phyloP scores from a whole-genome alignment of 2,797 vertebrate species.

The Paguma larvata region DNA sequence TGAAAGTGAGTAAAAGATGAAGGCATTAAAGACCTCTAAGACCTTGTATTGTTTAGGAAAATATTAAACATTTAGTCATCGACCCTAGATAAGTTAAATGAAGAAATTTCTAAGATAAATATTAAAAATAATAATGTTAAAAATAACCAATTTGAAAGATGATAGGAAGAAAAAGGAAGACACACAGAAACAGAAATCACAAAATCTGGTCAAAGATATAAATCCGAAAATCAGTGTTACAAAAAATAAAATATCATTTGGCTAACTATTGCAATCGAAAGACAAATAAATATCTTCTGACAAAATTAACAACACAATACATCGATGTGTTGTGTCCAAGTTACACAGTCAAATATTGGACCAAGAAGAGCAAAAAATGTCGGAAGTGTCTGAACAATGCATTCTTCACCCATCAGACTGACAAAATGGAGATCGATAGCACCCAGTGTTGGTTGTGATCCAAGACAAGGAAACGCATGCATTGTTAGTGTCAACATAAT shows the following conservation, averaged over 20 bases:
- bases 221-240: not conserved
- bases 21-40: not conserved
- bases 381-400: not conserved
- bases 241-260: not conserved
- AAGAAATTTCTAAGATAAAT: not conserved
- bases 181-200: not conserved
- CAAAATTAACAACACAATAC: not conserved
- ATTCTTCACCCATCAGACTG: not conserved
- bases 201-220: not conserved
- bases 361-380: not conserved
- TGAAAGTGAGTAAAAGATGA: not conserved
- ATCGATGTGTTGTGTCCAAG: not conserved
- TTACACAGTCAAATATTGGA: not conserved
- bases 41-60: not conserved
- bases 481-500: not conserved
- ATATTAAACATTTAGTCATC: not conserved
- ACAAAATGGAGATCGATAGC: not conserved
- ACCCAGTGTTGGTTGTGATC: not conserved
- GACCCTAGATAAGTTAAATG: not conserved
- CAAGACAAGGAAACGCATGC: not conserved
- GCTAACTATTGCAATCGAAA: not conserved
- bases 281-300: not conserved
- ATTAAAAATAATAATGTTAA: not conserved
- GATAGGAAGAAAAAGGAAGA: not conserved
- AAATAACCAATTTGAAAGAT: not conserved